Conservation (phyloP, 2,113 vertebrate genomes). For the Heloderma charlesbogerti region DNA sequence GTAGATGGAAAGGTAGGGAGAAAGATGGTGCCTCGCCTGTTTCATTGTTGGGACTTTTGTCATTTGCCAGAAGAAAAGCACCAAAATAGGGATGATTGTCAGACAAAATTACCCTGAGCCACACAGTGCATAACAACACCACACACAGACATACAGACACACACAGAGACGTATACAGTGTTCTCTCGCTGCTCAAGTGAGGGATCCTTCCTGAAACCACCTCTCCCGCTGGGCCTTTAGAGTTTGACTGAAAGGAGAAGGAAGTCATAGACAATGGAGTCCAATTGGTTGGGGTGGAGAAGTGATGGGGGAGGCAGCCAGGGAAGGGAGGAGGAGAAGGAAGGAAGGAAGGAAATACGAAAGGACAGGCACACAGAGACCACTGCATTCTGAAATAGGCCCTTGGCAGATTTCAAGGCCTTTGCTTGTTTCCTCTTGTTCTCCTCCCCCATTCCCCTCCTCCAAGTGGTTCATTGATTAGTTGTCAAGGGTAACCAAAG, state of each 20-base stretch:
- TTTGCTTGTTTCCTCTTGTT: neutral
- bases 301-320: neutral
- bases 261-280: slow-evolving; percentile 52
- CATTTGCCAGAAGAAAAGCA: neutral
- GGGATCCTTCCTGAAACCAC: slow-evolving; percentile 42
- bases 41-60: neutral
- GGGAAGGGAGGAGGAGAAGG: neutral
- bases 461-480: neutral
- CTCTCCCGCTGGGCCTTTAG: slow-evolving; percentile 51
- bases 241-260: slow-evolving; percentile 59
- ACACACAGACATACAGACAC: neutral
- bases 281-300: neutral
- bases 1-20: neutral
- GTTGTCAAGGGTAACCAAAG: slow-evolving; percentile 40
- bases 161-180: neutral
- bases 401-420: slow-evolving; percentile 33
- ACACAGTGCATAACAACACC: neutral
- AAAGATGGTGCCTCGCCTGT: neutral
- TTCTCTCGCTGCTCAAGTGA: slow-evolving; percentile 23
- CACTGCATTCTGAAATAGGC: slow-evolving; percentile 2
- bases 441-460: neutral
- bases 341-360: slow-evolving; percentile 35
- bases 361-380: neutral
- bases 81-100: neutral
- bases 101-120: neutral